A percentile compares a stretch with the other conserved stretches of the same genome.
Evolutionary conservation across 2,797 vertebrate genomes (phyloP).

Genomic region (Clarias fuscus): DNA sequence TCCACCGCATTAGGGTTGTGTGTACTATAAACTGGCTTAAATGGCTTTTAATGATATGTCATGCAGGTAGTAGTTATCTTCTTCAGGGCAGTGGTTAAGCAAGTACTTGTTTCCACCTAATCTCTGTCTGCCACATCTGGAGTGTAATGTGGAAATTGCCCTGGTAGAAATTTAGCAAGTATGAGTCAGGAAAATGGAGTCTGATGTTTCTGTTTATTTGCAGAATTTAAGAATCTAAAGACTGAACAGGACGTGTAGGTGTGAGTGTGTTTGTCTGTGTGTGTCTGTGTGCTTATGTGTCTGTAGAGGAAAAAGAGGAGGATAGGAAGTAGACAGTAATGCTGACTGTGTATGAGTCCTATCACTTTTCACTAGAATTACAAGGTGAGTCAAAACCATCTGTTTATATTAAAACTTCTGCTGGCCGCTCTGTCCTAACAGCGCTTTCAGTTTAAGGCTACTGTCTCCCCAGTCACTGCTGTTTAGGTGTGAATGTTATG

Average conservation of each 20-base stretch:
- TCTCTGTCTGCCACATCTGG: background rate
- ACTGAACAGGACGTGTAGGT: background rate
- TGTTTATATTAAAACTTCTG: too few relatives aligned
- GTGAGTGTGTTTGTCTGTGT: too few relatives aligned
- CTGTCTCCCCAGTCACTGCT: too few relatives aligned
- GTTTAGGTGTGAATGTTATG: too few relatives aligned
- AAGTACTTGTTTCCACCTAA: background rate
- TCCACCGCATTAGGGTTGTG: constrained; percentile 19
- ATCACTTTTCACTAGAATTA: too few relatives aligned
- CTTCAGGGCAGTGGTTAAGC: constrained; percentile 2
- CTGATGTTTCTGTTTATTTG: background rate
- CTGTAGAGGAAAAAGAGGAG: background rate
- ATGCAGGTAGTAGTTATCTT: constrained; percentile 8
- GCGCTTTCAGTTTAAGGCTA: too few relatives aligned
- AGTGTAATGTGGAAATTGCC: background rate
- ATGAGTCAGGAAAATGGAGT: background rate
- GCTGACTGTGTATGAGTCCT: too few relatives aligned
- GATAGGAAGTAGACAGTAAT: background rate
- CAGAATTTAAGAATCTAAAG: background rate
- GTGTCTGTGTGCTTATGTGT: too few relatives aligned
- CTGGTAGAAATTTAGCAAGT: background rate
- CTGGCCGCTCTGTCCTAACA: too few relatives aligned
- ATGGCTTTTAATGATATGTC: constrained; percentile 18
- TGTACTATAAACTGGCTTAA: constrained; percentile 20
- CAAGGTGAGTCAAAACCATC: too few relatives aligned